Base-by-base conservation (phyloP, 2,888 invertebrate genomes). In the Brenthis hecate region DNA sequence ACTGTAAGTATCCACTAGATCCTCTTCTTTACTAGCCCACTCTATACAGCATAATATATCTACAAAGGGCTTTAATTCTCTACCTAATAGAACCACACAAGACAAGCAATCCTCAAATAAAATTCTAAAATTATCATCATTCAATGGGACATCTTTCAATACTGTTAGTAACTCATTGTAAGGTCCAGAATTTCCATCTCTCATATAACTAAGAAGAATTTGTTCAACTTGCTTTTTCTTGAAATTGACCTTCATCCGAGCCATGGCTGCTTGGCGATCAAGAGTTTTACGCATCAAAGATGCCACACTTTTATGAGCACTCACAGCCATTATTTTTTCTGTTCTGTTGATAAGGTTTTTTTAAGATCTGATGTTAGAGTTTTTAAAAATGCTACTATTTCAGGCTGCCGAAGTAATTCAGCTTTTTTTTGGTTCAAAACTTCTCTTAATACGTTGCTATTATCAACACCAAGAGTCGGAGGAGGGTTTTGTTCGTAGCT, bases 381-480 rank as follows among this genome's bases (percentile, higher is more conserved):
- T 73, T 91, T 92, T 6, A 93, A 75, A 68, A 87, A 87, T n/a
- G 87, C 85, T 47, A 90, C 79, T 72, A 93, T 86, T 74, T 93
- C 93, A 6, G 93, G 93, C 69, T 92, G 89, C 63, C 92, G 85
- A 0, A 93, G 83, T 58, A 93, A 75, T 79, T 91, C 87, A 4
- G 92, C 85, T 66, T 93, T 93, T 68, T 93, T 93, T 72, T 91
- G 87, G 75, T 93, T 92, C 16, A 93, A 77, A 68, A 93, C 88
- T 75, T 92, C 92, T 66, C 91, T 81, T 64, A 93, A 79, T 62
- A 92, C 86, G 78, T 86, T 89, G 70, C 88, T 91, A 60, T 82
- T 87, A 69, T 92, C 89, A 73, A 92, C 89, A 53, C 85, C 73
- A 11, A 78, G 73, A 3, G 84, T 80, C 28, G 81, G 77, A 2